Evolutionary conservation across 2,797 vertebrate genomes (phyloP).

Genomic region (Protosalanx chinensis): DNA sequence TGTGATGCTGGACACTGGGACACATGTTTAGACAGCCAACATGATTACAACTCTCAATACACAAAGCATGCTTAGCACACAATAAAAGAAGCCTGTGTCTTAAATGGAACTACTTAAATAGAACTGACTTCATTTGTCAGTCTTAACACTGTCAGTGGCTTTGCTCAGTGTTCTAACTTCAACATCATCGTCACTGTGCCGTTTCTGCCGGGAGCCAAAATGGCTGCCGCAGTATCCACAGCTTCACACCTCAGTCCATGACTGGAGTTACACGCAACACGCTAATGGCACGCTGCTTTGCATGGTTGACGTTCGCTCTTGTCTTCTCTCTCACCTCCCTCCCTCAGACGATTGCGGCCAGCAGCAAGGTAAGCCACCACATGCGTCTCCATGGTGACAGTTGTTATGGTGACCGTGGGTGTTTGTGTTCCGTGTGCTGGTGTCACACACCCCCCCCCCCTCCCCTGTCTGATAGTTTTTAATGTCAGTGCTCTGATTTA

Average conservation of each 20-base stretch:
- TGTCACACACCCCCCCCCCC: conserved; percentile 1
- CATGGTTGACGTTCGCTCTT: conserved; percentile 78
- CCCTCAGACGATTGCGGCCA: conserved; percentile 75
- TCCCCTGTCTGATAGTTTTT: conserved; percentile 6
- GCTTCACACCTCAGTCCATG: conserved; percentile 33
- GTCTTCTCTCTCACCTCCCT: conserved; percentile 68
- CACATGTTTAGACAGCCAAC: neutral
- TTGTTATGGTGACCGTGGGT: conserved; percentile 48
- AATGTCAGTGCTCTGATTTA: conserved; percentile 3
- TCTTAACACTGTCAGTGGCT: neutral
- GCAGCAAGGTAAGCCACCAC: conserved; percentile 75
- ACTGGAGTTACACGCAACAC: conserved; percentile 29
- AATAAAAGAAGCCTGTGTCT: no score
- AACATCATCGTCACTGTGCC: neutral
- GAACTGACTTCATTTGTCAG: neutral
- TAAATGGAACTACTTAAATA: neutral
- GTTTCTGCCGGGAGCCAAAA: conserved; percentile 10
- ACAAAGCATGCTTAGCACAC: no score
- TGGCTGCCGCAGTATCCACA: conserved; percentile 12
- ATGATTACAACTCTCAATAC: no score
- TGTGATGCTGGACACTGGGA: neutral
- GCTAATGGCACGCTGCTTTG: conserved; percentile 68
- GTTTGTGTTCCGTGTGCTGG: conserved; percentile 22
- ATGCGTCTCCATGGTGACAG: conserved; percentile 56
- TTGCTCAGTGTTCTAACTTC: no score